Evolutionary conservation across 2,113 vertebrate species (phyloP).

Genomic region (Pandion haliaetus): DNA sequence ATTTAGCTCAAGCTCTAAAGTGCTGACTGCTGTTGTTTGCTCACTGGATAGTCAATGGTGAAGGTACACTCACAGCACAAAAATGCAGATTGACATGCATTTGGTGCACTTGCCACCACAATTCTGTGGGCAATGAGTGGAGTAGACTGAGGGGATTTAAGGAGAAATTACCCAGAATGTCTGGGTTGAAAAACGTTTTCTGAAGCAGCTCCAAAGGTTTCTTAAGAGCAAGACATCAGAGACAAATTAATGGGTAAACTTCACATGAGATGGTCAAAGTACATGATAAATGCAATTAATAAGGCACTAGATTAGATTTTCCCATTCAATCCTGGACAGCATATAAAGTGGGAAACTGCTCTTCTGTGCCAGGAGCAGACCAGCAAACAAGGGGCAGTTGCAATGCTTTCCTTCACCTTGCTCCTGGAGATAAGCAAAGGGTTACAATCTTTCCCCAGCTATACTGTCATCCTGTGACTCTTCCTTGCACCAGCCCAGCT

Average conservation of each 20-base stretch:
- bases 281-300: conserved; percentile 24
- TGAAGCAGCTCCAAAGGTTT: background rate
- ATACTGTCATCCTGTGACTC: background rate
- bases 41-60: background rate
- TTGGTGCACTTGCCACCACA: background rate
- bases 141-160: background rate
- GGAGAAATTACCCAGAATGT: background rate
- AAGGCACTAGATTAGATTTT: background rate
- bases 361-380: background rate
- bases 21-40: background rate
- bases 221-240: background rate
- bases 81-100: background rate
- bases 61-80: background rate
- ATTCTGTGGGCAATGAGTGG: background rate
- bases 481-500: background rate
- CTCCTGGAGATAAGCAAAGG: background rate
- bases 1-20: background rate
- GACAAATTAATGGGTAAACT: background rate
- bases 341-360: background rate
- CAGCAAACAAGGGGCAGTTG: background rate
- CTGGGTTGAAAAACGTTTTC: background rate
- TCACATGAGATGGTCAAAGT: background rate
- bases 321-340: background rate
- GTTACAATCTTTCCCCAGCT: background rate
- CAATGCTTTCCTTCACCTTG: background rate